phyloP scores from a whole-genome alignment of 2,888 invertebrate genomes.

The Julus scanicus region DNA sequence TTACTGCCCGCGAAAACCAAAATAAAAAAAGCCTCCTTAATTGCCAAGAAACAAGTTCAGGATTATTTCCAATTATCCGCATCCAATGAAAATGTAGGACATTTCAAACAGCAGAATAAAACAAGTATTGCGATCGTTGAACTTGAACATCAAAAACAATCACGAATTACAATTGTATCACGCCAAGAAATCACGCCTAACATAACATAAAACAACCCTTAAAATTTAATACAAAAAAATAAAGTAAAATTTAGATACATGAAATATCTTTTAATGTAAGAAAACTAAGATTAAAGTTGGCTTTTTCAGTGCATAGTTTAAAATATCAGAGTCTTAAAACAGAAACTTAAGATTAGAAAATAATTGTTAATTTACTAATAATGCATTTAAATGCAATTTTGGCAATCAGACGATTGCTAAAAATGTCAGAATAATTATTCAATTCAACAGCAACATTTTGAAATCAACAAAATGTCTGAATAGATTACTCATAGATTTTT shows the following conservation, averaged over 20 bases:
- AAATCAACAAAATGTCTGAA: no score
- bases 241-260: neutral
- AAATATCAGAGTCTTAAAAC: no score
- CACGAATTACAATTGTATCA: slow-evolving; percentile 12
- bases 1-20: neutral
- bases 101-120: slow-evolving; percentile 16
- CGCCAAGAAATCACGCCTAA: slow-evolving; percentile 13
- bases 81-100: slow-evolving; percentile 24
- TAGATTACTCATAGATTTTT: no score
- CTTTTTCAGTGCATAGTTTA: no score
- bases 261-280: no score
- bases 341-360: no score
- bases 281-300: no score
- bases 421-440: no score
- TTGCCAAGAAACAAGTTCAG: slow-evolving; percentile 37
- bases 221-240: neutral
- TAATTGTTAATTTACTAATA: no score
- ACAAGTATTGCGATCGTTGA: slow-evolving; percentile 2
- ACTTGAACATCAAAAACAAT: neutral
- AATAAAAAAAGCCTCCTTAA: neutral
- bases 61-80: neutral
- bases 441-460: no score
- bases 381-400: no score
- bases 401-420: no score
- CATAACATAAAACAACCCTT: neutral